Evolutionary conservation across 2,888 invertebrate species (phyloP), one percentile per base, ranked within the genome.

Genomic region (Rhodophaea formosa): DNA sequence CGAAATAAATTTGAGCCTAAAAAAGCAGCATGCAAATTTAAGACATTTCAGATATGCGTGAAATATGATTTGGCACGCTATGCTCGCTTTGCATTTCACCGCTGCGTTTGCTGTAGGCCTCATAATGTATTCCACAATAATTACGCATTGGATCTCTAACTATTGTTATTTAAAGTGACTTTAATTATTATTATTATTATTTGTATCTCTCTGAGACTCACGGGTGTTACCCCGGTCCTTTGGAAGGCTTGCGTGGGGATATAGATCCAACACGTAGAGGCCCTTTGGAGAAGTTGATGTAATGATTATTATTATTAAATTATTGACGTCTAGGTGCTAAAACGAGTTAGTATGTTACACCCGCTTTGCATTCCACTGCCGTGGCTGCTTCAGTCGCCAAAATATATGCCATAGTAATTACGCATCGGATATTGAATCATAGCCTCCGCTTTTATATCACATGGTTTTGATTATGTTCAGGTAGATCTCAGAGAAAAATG

Each of bases 41-140:
- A 46, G 46, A 46, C 35, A 51, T 35, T 51, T 17, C 17, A 51
- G 51, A 51, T 39, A 51, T 51, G 16, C 16, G 17, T 51, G 16
- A 51, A 51, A 51, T 51, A 57, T 49, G 53, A 57, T 49, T 60
- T 59, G 60, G 59, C 61, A 59, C 61, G 57, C 56, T 61, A 58
- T 56, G 57, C 60, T 60, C 61, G 55, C 60, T 66, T 66, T 62
- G 60, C 64, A 66, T 64, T 59, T 55, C 55, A 53, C 53, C 42
- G 53, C 39, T 42, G 53, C n/a, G 42, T 53, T 53, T 49, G 54
- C 58, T 49, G 57, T 59, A 59, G 57, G 58, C 44, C 16, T 44
- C 6, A 52, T 59, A 62, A 62, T 59, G 58, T 59, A 62, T 62
- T 59, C 62, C 47, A 47, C 53, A 59, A 42, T 57, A 59, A 62